Base-by-base conservation (phyloP, 2,888 invertebrate genomes). In the Pomacea canaliculata region DNA sequence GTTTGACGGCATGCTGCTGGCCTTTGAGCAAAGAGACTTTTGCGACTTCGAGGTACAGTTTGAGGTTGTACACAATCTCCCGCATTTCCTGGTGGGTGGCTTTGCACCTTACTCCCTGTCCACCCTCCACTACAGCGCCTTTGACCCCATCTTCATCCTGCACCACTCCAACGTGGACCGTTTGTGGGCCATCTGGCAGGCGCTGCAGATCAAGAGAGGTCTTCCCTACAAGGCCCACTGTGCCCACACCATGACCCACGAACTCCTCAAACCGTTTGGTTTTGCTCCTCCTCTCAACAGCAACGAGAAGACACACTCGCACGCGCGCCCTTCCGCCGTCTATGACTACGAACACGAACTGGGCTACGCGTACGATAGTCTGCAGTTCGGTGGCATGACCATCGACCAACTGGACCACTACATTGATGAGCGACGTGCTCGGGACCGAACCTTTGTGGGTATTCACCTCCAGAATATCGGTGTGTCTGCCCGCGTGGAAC, bases 261-360 rank as follows among this genome's bases (percentile, higher is more conserved):
- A 71, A 12, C 73, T 78, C 8, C 48, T 83, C 71, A 80, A 80
- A 60, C 82, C 83, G 27, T 81, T 83, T 69, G 76, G 78, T 9
- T 80, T 83, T 66, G 62, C 66, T 56, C 70, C 81, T 8, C 81
- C 81, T 3, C 75, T 76, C 59, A 81, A 83, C 77, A 78, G 78
- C 72, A 77, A 83, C 71, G 71, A 76, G 27, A 80, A 79, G 70
- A 83, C 80, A 2, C 67, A 72, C 67, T 16, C n/a, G 19, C 77
- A 83, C 76, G 74, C 81, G 65, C 71, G 71, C 1, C 79, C 81
- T 1, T 71, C 75, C 7, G 59, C 78, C 27, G 59, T 83, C 18
- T 83, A 83, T 68, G 83, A 83, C 69, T 81, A 83, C 62, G 80
- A 83, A 63, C 49, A 71, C 18, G 80, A 76, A 18, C 76, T 83